Conservation (phyloP, 2,113 vertebrate genomes). For the Thalassoma bifasciatum region DNA sequence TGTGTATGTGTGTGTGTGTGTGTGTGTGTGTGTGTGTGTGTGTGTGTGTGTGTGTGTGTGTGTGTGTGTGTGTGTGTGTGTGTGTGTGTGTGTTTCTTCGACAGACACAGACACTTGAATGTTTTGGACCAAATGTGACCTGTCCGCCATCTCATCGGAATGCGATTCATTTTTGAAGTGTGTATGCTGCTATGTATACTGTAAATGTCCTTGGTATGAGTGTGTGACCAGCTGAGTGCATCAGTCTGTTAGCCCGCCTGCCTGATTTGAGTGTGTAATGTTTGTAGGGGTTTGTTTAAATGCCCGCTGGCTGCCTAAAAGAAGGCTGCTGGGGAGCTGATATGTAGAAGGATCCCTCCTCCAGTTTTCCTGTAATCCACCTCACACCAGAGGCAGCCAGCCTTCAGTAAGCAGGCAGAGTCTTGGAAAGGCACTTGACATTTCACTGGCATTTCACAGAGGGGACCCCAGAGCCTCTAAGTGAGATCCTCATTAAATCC, state of each 20-base stretch:
- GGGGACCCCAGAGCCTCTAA: constrained; percentile 52
- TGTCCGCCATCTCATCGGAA: constrained; percentile 52
- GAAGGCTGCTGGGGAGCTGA: constrained; percentile 52
- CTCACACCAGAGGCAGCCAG: constrained; percentile 52
- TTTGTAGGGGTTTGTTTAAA: constrained; percentile 26
- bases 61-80: not conserved
- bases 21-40: not conserved
- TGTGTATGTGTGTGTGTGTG: constrained; percentile 4
- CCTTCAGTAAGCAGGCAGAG: constrained; percentile 46
- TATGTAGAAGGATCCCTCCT: constrained; percentile 54
- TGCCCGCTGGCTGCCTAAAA: constrained; percentile 40
- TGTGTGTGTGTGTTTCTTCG: constrained; percentile 1
- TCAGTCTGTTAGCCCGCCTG: not conserved
- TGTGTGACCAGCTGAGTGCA: not conserved
- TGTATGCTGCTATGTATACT: not conserved
- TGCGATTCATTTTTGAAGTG: constrained; percentile 26
- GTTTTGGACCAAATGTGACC: constrained; percentile 35
- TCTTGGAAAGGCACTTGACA: constrained; percentile 76
- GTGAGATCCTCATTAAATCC: constrained; percentile 64
- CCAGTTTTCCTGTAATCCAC: constrained; percentile 61
- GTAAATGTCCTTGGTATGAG: not conserved
- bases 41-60: no score
- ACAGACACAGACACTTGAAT: constrained; percentile 10
- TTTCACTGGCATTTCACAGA: constrained; percentile 75
- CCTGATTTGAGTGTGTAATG: constrained; percentile 5